Conservation (phyloP, 2,888 invertebrate genomes). For the Ferdinandea cuprea region DNA sequence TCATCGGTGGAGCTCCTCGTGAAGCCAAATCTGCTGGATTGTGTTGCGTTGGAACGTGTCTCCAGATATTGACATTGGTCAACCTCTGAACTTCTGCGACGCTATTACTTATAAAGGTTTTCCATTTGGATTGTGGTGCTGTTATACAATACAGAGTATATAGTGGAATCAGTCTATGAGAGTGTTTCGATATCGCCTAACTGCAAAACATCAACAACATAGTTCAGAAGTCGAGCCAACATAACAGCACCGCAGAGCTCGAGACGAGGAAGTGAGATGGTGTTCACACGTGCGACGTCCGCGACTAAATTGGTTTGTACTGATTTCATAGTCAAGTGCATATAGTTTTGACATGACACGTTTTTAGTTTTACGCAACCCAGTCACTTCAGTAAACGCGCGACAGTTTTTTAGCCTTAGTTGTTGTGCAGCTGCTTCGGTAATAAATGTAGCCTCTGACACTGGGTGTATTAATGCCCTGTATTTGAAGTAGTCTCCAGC, state of each 20-base stretch:
- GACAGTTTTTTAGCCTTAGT: not conserved
- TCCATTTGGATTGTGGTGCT: constrained; percentile 7
- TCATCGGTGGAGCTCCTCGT: constrained; percentile 11
- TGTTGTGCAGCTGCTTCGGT: too few species aligned
- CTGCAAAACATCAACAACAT: not conserved
- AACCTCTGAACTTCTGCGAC: constrained; percentile 21
- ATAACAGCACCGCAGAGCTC: constrained; percentile 47
- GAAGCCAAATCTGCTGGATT: constrained; percentile 23
- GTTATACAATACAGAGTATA: constrained; percentile 30
- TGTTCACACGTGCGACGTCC: constrained; percentile 31
- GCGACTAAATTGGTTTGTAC: not conserved
- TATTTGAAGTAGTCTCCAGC: not conserved
- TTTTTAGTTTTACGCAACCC: constrained; percentile 20
- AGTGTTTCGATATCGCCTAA: not conserved
- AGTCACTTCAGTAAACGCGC: not conserved
- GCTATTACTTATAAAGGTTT: constrained; percentile 15
- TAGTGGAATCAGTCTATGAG: constrained; percentile 38
- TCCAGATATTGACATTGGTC: not conserved
- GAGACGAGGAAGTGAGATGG: constrained; percentile 39
- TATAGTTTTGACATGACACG: constrained; percentile 1
- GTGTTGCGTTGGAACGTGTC: constrained; percentile 12
- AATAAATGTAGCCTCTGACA: constrained; percentile 18
- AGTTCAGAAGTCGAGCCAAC: constrained; percentile 3
- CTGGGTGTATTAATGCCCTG: constrained; percentile 8
- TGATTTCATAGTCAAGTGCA: not conserved